Base-by-base conservation (phyloP, 2,888 invertebrate genomes). In the Trichacis sp. region DNA sequence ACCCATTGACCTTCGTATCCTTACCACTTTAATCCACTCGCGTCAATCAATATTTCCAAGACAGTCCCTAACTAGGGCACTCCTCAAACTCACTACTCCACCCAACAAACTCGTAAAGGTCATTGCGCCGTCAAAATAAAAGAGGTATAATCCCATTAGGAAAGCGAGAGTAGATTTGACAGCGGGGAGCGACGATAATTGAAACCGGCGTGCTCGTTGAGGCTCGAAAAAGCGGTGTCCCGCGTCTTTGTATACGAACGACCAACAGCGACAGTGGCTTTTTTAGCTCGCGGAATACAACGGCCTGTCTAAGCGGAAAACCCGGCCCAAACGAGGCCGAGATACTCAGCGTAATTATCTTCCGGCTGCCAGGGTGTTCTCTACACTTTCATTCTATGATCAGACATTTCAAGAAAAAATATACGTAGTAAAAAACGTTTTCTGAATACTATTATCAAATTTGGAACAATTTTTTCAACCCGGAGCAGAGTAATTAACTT, bases 341-440 rank as follows among this genome's bases (percentile, higher is more conserved):
- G 75, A 3, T 76, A 77, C 77, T 77, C 74, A 75, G 74, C 76
- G 77, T 77, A 77, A 77, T 77, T 77, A 76, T 75, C 73, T 71
- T 69, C 64, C 73, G 72, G 36, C 24, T 20, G 54, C 43, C 29
- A 76, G n/a, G n/a, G n/a, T n/a, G n/a, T n/a, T n/a, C n/a, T n/a
- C n/a, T n/a, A n/a, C n/a, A n/a, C n/a, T n/a, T n/a, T n/a, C n/a
- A n/a, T n/a, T n/a, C n/a, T n/a, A n/a, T n/a, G n/a, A n/a, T n/a
- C n/a, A n/a, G n/a, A n/a, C n/a, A n/a, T n/a, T n/a, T n/a, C n/a
- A n/a, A n/a, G n/a, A n/a, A n/a, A n/a, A n/a, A n/a, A n/a, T n/a
- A n/a, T n/a, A n/a, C n/a, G n/a, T n/a, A n/a, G n/a, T n/a, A n/a
- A n/a, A n/a, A n/a, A n/a, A n/a, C n/a, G n/a, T n/a, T n/a, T n/a